A percentile compares a stretch with the other conserved stretches of the same genome.
phyloP scores from a whole-genome alignment of 23 tunicate species.

The Styela clava region DNA sequence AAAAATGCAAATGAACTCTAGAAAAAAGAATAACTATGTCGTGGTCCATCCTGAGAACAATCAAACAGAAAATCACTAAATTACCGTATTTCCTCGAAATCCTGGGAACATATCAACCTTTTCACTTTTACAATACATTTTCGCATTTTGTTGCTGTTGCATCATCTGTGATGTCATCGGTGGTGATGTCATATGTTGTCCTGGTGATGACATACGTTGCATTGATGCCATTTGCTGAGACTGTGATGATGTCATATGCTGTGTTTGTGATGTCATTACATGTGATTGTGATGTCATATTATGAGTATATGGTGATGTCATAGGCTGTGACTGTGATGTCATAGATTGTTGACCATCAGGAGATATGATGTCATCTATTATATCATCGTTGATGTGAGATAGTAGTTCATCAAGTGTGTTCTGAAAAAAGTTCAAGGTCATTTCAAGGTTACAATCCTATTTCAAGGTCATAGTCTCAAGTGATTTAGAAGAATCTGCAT shows the following conservation, averaged over 20 bases:
- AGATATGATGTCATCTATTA: not conserved
- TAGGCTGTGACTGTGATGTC: conserved; percentile 23
- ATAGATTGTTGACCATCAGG: not conserved
- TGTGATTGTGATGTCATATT: conserved; percentile 1
- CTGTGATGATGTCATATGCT: not conserved
- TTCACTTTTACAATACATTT: conserved; percentile 21
- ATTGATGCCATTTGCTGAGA: not conserved
- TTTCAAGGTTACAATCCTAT: no score
- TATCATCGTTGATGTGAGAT: conserved; percentile 7
- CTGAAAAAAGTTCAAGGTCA: no score
- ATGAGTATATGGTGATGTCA: not conserved
- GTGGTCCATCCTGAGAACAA: no score
- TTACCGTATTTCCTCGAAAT: conserved; percentile 17
- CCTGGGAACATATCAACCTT: conserved; percentile 17
- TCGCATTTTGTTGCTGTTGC: conserved; percentile 6
- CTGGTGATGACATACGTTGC: conserved; percentile 8
- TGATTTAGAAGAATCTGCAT: no score
- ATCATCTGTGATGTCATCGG: not conserved
- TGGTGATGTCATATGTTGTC: not conserved
- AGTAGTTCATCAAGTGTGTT: not conserved
- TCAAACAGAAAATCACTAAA: no score
- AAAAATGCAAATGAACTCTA: no score
- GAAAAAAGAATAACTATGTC: no score
- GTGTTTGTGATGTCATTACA: conserved; percentile 16
- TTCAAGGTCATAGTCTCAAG: no score